Base-by-base conservation (phyloP, 1,140 invertebrate genomes). In the Phenacoccus solenopsis region DNA sequence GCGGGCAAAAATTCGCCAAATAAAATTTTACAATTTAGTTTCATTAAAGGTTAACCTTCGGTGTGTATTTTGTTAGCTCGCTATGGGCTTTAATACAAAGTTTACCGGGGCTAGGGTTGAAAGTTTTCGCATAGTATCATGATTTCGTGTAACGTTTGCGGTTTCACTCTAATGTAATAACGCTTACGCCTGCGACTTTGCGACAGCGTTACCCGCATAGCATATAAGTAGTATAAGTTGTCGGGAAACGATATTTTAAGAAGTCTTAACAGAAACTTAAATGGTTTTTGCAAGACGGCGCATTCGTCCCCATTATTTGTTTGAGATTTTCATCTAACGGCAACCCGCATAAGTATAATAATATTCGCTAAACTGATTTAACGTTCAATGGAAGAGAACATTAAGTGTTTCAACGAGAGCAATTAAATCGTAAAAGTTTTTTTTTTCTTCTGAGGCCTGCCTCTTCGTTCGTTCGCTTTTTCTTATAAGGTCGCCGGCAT, bases 171-270 rank as follows among this genome's bases (percentile, higher is more conserved):
- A 49, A 49, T 49, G 38, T 49, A 49, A 49, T 49, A 49, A 49
- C 38, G 38, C 38, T 49, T 49, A 49, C 38, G 38, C 38, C 16
- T 49, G 38, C 38, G 38, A 49, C 38, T 49, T 49, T 49, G 38
- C 38, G 38, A 49, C 38, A 49, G 38, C 38, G 16, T n/a, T 16
- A n/a, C 38, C 38, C 38, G 38, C 38, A 49, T 49, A 49, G 38
- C 38, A n/a, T 49, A 49, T 49, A 49, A 49, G 38, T 49, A 49
- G 38, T 49, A 49, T 49, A 49, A 49, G 38, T 49, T 49, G 38
- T 49, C 38, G 38, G 38, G 38, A 49, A 49, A 49, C 38, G 38
- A 49, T 49, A 49, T 49, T 49, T 49, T 49, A 49, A 49, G 38
- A 49, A 49, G 38, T 49, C 38, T 49, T 49, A 49, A 49, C 38